Evolutionary conservation across 2,113 vertebrate genomes (phyloP).

Genomic region (Anhinga rufa): DNA sequence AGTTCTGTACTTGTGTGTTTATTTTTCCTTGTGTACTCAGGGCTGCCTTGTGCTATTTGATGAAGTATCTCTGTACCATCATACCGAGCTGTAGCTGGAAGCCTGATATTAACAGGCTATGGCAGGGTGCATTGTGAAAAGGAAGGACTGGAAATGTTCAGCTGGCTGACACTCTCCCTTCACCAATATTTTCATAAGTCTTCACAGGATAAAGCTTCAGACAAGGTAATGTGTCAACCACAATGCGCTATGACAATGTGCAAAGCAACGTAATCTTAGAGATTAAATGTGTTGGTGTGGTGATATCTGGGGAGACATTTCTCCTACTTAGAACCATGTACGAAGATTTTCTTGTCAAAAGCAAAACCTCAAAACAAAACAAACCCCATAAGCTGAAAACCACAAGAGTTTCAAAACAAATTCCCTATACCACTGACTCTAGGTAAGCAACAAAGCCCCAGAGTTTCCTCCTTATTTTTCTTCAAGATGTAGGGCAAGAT

Average conservation of each 20-base stretch:
- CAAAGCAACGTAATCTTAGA: not conserved
- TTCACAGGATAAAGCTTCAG: not conserved
- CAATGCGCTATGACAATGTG: not conserved
- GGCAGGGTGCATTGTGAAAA: not conserved
- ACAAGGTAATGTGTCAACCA: not conserved
- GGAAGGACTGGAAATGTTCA: not conserved
- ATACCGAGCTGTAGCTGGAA: not conserved
- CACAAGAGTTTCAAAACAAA: not conserved
- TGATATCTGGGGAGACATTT: not conserved
- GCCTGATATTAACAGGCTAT: not conserved
- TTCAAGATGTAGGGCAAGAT: not conserved
- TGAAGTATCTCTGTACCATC: not conserved
- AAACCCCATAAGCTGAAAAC: not conserved
- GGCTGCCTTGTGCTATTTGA: not conserved
- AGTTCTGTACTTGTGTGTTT: not conserved
- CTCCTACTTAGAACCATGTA: not conserved
- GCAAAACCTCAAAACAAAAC: not conserved
- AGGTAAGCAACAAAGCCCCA: not conserved
- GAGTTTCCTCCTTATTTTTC: not conserved
- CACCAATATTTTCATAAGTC: not conserved
- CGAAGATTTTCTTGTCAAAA: not conserved
- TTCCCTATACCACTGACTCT: not conserved
- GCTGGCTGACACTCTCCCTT: not conserved
- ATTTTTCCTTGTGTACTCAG: not conserved
- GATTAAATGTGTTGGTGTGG: not conserved